Percentiles rank a stretch among this genome's conserved stretches.
Evolutionary conservation across 2,797 vertebrate species (phyloP).

Genomic region (Pipistrellus kuhlii): DNA sequence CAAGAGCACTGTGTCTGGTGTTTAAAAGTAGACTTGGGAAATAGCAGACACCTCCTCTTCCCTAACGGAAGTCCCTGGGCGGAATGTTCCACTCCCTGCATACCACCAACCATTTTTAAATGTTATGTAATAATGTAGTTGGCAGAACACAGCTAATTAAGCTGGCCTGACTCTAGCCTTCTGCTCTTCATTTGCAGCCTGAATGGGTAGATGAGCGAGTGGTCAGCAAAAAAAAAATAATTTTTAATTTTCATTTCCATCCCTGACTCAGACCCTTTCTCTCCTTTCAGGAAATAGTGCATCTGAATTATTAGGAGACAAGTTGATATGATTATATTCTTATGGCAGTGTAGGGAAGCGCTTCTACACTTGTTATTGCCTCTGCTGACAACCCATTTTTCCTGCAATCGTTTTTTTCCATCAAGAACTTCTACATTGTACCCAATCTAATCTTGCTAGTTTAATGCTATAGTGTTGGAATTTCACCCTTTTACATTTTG

Average conservation of each 20-base stretch:
- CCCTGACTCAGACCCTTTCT: slow-evolving; percentile 8
- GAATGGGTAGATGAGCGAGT: not conserved
- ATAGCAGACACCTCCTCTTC: not conserved
- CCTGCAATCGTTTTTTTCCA: slow-evolving; percentile 3
- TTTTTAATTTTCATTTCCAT: slow-evolving; percentile 41
- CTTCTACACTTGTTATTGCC: not conserved
- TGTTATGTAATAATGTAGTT: not conserved
- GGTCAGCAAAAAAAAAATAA: not conserved
- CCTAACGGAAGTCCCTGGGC: not conserved
- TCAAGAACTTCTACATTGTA: slow-evolving; percentile 8
- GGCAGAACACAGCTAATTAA: not conserved
- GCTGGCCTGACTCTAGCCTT: not conserved
- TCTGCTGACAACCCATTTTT: slow-evolving; percentile 11
- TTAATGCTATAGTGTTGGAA: not conserved
- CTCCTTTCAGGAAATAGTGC: slow-evolving; percentile 54
- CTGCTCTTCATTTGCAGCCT: not conserved
- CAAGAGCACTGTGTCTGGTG: not conserved
- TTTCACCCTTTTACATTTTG: not conserved
- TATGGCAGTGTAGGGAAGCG: not conserved
- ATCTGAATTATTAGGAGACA: slow-evolving; percentile 59
- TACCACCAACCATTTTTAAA: not conserved
- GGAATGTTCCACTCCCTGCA: not conserved
- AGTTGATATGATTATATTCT: slow-evolving; percentile 34
- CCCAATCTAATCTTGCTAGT: not conserved
- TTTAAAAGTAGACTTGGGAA: not conserved